Base-by-base conservation (phyloP, 2,888 invertebrate genomes). In the Cephonodes hylas region DNA sequence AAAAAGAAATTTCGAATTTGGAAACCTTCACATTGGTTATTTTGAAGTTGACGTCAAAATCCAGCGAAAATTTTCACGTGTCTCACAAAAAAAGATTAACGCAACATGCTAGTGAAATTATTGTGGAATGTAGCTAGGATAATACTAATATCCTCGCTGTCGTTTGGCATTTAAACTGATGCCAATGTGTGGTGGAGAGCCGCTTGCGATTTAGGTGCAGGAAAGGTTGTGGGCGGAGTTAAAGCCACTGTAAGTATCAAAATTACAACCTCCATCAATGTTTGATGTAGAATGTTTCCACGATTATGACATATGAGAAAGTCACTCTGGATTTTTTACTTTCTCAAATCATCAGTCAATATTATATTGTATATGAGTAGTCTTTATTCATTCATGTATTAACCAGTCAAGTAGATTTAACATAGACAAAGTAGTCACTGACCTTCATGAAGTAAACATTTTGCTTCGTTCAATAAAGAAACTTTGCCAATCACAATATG, bases 111-210 rank as follows among this genome's bases (percentile, higher is more conserved):
- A 73, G 75, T 80, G 48, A 90, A 91, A 88, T 89, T 90, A 66
- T 65, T 88, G 85, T 91, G 85, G 85, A 90, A 89, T 72, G 80
- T 86, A 65, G 86, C 85, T 64, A 83, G 80, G 74, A 87, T 90
- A 78, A 85, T 89, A 76, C 74, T 85, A 72, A 67, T 88, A 61
- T 84, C 85, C 65, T 87, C 87, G 72, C 84, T 88, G 69, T 87
- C 85, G 65, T 87, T 88, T 66, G 70, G 80, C 68, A 66, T 89
- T 60, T 88, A 72, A 77, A 53, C 64, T 65, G 27, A 59, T 60
- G 62, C 66, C 64, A 61, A 69, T 69, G 61, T 59, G 25, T 18
- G 3, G 25, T 18, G 3, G 60, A 64, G 44, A 34, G 63, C 42
- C 59, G 65, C 61, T 66, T 65, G 60, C 63, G 53, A 62, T 63